Conservation (phyloP, 2,797 vertebrate species). For the Lerista edwardsae region DNA sequence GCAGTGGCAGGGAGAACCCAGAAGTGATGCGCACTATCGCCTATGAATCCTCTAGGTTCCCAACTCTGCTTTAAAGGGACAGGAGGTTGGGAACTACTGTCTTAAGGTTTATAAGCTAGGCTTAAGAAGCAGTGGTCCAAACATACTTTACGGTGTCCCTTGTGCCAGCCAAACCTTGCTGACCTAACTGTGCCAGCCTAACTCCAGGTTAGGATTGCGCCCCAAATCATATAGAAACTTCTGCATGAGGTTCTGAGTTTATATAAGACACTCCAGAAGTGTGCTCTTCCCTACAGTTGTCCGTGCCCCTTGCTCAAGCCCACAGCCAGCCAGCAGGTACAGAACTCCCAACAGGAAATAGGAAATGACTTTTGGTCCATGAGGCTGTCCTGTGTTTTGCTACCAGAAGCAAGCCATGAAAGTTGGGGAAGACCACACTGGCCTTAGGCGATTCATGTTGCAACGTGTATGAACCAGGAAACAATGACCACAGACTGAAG, state of each 20-base stretch:
- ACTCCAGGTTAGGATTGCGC: too few relatives aligned
- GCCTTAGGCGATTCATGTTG: background rate
- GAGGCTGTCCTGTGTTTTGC: background rate
- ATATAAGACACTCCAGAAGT: background rate
- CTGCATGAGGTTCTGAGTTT: background rate
- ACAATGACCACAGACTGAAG: background rate
- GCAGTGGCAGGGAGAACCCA: too few relatives aligned
- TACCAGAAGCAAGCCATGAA: background rate
- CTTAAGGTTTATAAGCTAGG: too few relatives aligned
- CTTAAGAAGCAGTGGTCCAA: too few relatives aligned
- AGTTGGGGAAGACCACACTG: background rate
- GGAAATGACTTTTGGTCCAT: background rate
- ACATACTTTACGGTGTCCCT: too few relatives aligned
- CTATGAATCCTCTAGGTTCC: too few relatives aligned
- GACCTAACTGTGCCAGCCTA: too few relatives aligned
- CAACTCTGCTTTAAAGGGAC: too few relatives aligned
- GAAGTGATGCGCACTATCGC: too few relatives aligned
- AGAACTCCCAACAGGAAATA: background rate
- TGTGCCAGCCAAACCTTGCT: too few relatives aligned
- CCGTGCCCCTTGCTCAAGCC: background rate
- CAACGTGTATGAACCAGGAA: background rate
- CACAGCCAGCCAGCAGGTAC: background rate
- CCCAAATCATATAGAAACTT: background rate
- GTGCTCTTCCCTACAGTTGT: background rate
- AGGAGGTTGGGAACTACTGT: too few relatives aligned